Evolutionary conservation across 2,888 invertebrate species (phyloP), one percentile per base, ranked within the genome.

Genomic region (Cremastinae sp.): DNA sequence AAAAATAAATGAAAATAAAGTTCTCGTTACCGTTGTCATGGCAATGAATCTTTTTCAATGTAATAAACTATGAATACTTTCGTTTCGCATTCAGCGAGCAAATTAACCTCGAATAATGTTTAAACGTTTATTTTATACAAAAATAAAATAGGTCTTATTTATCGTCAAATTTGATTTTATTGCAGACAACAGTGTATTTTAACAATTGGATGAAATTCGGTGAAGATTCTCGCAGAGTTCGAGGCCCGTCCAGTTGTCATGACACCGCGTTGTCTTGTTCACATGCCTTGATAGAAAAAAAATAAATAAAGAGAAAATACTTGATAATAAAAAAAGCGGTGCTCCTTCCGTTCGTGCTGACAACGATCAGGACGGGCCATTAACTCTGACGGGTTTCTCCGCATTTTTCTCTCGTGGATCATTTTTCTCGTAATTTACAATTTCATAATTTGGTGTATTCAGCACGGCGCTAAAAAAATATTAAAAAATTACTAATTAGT

Each of bases 241-340:
- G 10, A 18, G 18, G 45, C 58, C 55, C 75, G 58, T 68, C 66
- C 72, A 51, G 71, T 75, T 75, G 75, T 58, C 68, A 75, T 51
- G 75, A 61, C 71, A 75, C 75, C 75, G 75, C 75, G 72, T 62
- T 72, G 75, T 51, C 75, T 75, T 75, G 75, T 75, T 75, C 72
- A 75, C 75, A 16, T 77, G 76, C 47, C 73, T 74, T 73, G 76
- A 74, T 77, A 53, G 53, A 68, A 58, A 71, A 49, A 62, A 61
- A 61, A 59, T 12, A 62, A 69, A 69, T 69, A 70, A 75, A 70
- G 59, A 71, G 65, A 69, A 71, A 73, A 75, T 59, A 68, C 72
- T 75, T 64, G 58, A 69, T 65, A 61, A 66, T 77, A 71, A 77
- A 77, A 77, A 75, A 75, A 72, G 66, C 75, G 75, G 75, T 64